A percentile compares a stretch with the other conserved stretches of the same genome.
phyloP scores from a whole-genome alignment of 2,888 invertebrate genomes.

The Xylophagus ater region DNA sequence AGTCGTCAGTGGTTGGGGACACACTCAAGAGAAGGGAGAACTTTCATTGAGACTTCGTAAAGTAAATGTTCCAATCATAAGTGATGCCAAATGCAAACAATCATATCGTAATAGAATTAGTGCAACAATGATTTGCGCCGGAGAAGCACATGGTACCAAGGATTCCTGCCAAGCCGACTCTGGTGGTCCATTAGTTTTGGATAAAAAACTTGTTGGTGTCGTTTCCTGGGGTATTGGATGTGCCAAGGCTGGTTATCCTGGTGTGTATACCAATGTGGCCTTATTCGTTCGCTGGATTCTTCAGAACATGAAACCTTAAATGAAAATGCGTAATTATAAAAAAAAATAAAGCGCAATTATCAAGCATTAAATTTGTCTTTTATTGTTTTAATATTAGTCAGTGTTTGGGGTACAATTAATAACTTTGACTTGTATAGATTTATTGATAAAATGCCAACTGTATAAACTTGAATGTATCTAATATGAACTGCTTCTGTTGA shows the following conservation, averaged over 20 bases:
- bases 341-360: too few relatives aligned
- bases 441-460: too few relatives aligned
- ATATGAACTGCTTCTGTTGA: too few relatives aligned
- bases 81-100: conserved; percentile 31
- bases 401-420: too few relatives aligned
- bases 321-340: too few relatives aligned
- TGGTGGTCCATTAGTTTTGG: conserved; percentile 33
- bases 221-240: conserved; percentile 38
- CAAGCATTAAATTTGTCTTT: too few relatives aligned
- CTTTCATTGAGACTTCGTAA: conserved; percentile 31
- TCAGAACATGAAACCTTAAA: too few relatives aligned
- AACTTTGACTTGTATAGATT: too few relatives aligned
- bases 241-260: conserved; percentile 32
- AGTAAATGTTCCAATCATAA: conserved; percentile 34
- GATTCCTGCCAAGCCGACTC: conserved; percentile 34
- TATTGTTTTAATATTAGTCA: too few relatives aligned
- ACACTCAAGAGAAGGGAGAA: conserved; percentile 30
- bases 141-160: conserved; percentile 34
- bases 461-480: too few relatives aligned
- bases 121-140: conserved; percentile 37
- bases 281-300: conserved; percentile 32
- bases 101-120: conserved; percentile 34
- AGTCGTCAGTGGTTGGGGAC: conserved; percentile 34
- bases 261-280: conserved; percentile 35
- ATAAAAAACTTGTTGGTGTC: conserved; percentile 32